phyloP scores from a whole-genome alignment of 2,113 vertebrate genomes.

The Alligator sinensis region DNA sequence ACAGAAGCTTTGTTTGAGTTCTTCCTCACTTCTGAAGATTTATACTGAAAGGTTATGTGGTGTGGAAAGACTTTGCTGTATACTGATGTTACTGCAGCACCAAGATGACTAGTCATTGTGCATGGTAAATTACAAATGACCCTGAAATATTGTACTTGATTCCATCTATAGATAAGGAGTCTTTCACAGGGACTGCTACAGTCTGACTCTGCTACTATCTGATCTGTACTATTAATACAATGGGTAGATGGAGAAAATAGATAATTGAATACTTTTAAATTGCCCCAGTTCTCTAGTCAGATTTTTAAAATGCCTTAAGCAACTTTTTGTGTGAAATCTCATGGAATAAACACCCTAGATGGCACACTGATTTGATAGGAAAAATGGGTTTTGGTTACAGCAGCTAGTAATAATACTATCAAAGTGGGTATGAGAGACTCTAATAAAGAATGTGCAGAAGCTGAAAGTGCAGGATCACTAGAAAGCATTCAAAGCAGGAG shows the following conservation, averaged over 20 bases:
- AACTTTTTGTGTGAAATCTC: not conserved
- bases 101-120: not conserved
- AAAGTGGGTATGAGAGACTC: not conserved
- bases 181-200: no score
- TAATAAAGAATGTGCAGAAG: not conserved
- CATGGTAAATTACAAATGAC: not conserved
- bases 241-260: not conserved
- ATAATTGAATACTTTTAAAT: not conserved
- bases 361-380: not conserved
- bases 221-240: not conserved
- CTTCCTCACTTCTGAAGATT: rapidly evolving
- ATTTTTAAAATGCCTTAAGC: not conserved
- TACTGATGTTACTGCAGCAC: not conserved
- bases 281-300: not conserved
- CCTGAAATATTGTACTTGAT: not conserved
- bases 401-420: not conserved
- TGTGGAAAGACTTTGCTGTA: not conserved
- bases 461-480: not conserved
- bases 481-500: not conserved
- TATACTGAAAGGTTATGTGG: not conserved
- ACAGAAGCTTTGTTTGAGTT: not conserved
- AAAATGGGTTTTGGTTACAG: not conserved
- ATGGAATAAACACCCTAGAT: not conserved
- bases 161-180: not conserved
- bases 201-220: not conserved